phyloP scores from a whole-genome alignment of 2,113 vertebrate species.

The human (Homo sapiens) region DNA sequence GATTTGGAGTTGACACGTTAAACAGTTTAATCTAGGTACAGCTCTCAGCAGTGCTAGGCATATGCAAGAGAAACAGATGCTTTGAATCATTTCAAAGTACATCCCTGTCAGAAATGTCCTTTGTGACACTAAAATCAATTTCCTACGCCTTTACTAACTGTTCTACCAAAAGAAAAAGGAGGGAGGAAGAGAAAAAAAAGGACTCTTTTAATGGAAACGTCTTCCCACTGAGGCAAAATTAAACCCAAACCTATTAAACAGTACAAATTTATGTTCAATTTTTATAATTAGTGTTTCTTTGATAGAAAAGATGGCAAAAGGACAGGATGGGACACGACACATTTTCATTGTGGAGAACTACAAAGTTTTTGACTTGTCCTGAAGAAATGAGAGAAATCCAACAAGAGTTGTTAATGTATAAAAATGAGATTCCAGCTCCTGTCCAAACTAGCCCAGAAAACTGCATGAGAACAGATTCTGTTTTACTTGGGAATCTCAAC shows the following conservation, averaged over 20 bases:
- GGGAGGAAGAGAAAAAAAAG: slow-evolving; percentile 18
- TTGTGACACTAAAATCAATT: slow-evolving; percentile 84
- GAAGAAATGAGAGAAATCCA: background rate
- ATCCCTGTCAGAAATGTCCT: slow-evolving; percentile 85
- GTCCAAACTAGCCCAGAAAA: background rate
- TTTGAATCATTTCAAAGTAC: slow-evolving; percentile 84
- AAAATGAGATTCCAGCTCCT: background rate
- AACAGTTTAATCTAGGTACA: slow-evolving; percentile 86
- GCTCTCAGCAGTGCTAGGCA: slow-evolving; percentile 80
- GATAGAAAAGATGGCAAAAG: slow-evolving; percentile 83
- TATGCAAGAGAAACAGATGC: slow-evolving; percentile 83
- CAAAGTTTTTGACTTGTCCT: slow-evolving; percentile 43
- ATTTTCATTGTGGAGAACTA: slow-evolving; percentile 54
- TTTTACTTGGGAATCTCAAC: background rate
- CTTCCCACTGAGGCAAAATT: slow-evolving; percentile 69
- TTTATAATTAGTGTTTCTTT: slow-evolving; percentile 88
- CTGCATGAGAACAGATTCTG: accelerated
- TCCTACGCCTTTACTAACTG: slow-evolving; percentile 79
- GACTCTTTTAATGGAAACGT: slow-evolving; percentile 67
- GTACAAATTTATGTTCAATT: slow-evolving; percentile 55
- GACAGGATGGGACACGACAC: slow-evolving; percentile 59
- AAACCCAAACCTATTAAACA: slow-evolving; percentile 74
- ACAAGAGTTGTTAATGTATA: accelerated
- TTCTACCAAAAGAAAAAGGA: slow-evolving; percentile 72
- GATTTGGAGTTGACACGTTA: slow-evolving; percentile 82